Evolutionary conservation across 2,113 vertebrate species (phyloP), one percentile per base, ranked within the genome.

Genomic region (Rafetus swinhoei): DNA sequence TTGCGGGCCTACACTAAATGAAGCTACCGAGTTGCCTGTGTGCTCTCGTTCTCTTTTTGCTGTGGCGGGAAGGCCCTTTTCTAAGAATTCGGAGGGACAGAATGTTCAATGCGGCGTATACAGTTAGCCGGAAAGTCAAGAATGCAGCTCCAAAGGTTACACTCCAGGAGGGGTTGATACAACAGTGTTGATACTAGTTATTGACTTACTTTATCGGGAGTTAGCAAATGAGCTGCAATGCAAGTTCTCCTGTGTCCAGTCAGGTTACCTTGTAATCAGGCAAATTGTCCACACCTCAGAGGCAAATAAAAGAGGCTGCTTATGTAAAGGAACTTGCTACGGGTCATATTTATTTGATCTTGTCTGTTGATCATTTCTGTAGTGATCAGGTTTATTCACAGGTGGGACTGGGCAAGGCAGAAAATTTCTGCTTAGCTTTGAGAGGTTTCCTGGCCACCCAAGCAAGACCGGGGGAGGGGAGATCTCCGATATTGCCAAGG

Each of bases 181-280:
- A 55, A 24, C 57, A 90, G 93, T 55, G 90, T 57, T 91, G 94
- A 90, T 74, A 81, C 74, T 81, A 80, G 77, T 89, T 92, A 86
- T 89, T 95, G 96, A 53, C 94, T 79, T 32, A 69, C 93, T 95
- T 97, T 91, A 95, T 97, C 97, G 93, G 95, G 79, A 92, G 83
- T 53, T 72, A 39, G 87, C 59, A 95, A 85, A 88, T 5, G 62
- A 97, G 60, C 88, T 96, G 85, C 94, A 91, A 88, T 90, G 86
- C 62, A 91, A 85, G 83, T 89, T 79, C 55, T 92, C 92, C 88
- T 92, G 88, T 94, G 93, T 79, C 91, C 93, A 94, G 27, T 86
- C 91, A 93, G 65, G 77, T 92, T 96, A 91, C 94, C 85, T 1
- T 8, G 80, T 76, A 85, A 90, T 90, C 91, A 89, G 96, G 90